Evolutionary conservation across 2,888 invertebrate genomes (phyloP).

Genomic region (Xanthorhoe designata): DNA sequence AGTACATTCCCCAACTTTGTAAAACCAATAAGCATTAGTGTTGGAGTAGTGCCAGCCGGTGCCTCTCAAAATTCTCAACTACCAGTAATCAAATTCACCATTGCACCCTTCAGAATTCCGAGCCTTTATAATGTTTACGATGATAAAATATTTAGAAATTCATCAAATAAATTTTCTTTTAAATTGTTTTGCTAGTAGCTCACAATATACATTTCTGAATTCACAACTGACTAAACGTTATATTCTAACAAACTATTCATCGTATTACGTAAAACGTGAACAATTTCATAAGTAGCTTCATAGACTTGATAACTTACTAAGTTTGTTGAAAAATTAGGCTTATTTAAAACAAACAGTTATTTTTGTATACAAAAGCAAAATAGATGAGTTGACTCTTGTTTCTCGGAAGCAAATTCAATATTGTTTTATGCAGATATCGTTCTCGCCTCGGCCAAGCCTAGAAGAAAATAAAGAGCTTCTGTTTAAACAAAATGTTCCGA

Average conservation of each 20-base stretch:
- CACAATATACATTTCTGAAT: no score
- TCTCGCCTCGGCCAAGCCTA: not conserved
- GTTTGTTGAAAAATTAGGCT: no score
- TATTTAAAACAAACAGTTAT: not conserved
- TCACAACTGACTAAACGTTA: no score
- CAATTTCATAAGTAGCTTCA: no score
- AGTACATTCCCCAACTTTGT: conserved; percentile 16
- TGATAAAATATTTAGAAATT: not conserved
- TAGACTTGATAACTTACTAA: no score
- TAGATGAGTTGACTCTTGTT: not conserved
- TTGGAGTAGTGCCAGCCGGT: conserved; percentile 22
- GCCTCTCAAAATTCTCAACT: conserved; percentile 15
- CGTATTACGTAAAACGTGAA: no score
- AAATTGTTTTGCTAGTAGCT: no score
- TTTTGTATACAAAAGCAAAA: not conserved
- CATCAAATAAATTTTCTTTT: no score
- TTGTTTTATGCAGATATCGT: not conserved
- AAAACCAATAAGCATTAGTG: conserved; percentile 32
- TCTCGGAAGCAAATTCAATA: not conserved
- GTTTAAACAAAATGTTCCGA: conserved; percentile 9
- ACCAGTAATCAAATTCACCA: conserved; percentile 13
- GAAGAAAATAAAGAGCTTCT: not conserved
- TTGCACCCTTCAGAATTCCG: not conserved
- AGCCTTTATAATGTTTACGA: not conserved
- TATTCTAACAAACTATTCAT: no score